phyloP scores from a whole-genome alignment of 2,888 invertebrate species.

The Opisthograptis luteolata region DNA sequence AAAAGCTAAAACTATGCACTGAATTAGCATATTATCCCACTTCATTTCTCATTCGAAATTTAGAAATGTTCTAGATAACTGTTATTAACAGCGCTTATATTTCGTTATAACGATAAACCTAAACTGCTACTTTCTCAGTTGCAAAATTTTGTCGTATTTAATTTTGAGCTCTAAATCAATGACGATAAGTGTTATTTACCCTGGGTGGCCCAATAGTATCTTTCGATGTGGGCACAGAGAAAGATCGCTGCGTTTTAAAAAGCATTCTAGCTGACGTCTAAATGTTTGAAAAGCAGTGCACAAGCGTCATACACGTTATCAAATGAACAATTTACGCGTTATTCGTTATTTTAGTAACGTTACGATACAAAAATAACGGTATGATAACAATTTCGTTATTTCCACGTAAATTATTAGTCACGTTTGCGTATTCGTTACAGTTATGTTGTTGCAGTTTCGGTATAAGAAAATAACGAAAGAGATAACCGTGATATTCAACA shows the following conservation, averaged over 20 bases:
- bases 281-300: slow-evolving; percentile 55
- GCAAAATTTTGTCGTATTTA: not conserved
- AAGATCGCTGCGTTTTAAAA: slow-evolving; percentile 96
- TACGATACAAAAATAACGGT: slow-evolving; percentile 6
- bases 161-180: not conserved
- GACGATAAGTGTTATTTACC: slow-evolving; percentile 49
- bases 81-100: not conserved
- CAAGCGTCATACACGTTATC: slow-evolving; percentile 41
- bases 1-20: not conserved
- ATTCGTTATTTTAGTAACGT: slow-evolving; percentile 15
- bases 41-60: not conserved
- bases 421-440: slow-evolving; percentile 29
- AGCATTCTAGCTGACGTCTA: slow-evolving; percentile 88
- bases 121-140: not conserved
- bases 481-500: slow-evolving; percentile 3
- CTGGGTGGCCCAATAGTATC: slow-evolving; percentile 84
- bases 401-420: slow-evolving; percentile 25
- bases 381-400: not conserved
- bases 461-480: not conserved
- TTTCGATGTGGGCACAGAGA: slow-evolving; percentile 96
- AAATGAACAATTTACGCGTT: slow-evolving; percentile 38
- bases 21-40: not conserved
- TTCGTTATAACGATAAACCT: not conserved
- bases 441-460: not conserved
- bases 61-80: no score